These are phyloP conservation scores for Boulengeromyrus knoepffleri DNA, from an alignment of 2,113 vertebrate genomes.

Conservation along the genomic window DNA sequence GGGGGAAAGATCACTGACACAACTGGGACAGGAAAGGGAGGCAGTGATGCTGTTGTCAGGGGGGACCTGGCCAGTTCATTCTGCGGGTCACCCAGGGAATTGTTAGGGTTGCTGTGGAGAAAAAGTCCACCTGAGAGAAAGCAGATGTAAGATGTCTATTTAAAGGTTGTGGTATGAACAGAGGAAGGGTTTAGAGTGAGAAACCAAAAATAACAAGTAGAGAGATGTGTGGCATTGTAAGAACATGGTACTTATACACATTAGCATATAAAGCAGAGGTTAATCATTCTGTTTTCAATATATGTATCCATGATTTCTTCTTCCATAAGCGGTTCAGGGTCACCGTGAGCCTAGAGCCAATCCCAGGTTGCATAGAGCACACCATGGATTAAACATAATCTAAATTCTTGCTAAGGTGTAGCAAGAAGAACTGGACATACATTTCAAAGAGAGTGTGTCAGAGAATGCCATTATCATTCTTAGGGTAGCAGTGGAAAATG, in stretches of 20 bases:
- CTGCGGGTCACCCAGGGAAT: slow-evolving; percentile 42
- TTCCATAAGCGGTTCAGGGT: neutral
- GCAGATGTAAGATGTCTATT: slow-evolving; percentile 24
- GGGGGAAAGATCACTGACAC: neutral
- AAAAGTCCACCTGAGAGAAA: slow-evolving; percentile 5
- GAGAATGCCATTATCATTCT: neutral
- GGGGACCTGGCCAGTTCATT: slow-evolving; percentile 25
- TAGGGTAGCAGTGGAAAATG: neutral
- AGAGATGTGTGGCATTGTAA: slow-evolving; percentile 25
- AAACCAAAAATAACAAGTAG: neutral
- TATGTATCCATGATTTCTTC: neutral
- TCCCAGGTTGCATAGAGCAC: neutral
- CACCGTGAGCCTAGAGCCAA: neutral
- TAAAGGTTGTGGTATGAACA: neutral
- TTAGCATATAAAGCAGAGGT: neutral
- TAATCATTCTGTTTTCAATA: neutral
- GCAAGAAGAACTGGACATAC: neutral
- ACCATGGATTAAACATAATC: neutral
- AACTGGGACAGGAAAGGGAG: slow-evolving; percentile 18
- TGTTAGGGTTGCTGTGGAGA: slow-evolving; percentile 36
- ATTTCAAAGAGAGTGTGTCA: neutral
- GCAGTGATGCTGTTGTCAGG: slow-evolving; percentile 12
- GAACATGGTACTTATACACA: neutral
- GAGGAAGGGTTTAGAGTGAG: neutral
- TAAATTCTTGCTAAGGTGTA: neutral